Conservation (phyloP, 2,113 vertebrate genomes). For the Ifrita kowaldi region DNA sequence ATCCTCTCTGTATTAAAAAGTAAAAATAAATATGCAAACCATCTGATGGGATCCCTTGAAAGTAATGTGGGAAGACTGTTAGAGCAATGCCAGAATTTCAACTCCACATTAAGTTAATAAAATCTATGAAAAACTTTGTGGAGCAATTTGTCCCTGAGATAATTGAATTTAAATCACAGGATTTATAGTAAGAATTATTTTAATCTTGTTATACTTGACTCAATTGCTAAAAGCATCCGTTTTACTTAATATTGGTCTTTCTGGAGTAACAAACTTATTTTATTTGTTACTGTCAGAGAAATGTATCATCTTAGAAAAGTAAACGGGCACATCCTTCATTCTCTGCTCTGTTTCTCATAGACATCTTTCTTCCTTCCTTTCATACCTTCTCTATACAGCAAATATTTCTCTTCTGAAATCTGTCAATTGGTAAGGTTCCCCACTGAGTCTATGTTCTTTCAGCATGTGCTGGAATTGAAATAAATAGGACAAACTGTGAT, state of each 20-base stretch:
- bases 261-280: neutral
- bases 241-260: constrained; percentile 10
- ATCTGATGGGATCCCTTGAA: neutral
- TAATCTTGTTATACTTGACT: constrained; percentile 6
- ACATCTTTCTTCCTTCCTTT: neutral
- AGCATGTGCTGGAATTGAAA: neutral
- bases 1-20: neutral
- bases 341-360: neutral
- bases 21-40: neutral
- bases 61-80: neutral
- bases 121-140: neutral
- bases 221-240: neutral
- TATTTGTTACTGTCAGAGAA: neutral
- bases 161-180: constrained; percentile 2
- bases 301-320: neutral
- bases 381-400: neutral
- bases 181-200: constrained; percentile 17
- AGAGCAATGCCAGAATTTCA: neutral
- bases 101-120: neutral
- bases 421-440: neutral
- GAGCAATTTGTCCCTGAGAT: neutral
- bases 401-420: neutral
- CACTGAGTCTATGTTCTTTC: neutral
- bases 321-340: neutral
- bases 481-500: neutral